These are phyloP conservation scores for Lophius americanus DNA, from an alignment of 2,797 vertebrate species.

Conservation along the genomic window DNA sequence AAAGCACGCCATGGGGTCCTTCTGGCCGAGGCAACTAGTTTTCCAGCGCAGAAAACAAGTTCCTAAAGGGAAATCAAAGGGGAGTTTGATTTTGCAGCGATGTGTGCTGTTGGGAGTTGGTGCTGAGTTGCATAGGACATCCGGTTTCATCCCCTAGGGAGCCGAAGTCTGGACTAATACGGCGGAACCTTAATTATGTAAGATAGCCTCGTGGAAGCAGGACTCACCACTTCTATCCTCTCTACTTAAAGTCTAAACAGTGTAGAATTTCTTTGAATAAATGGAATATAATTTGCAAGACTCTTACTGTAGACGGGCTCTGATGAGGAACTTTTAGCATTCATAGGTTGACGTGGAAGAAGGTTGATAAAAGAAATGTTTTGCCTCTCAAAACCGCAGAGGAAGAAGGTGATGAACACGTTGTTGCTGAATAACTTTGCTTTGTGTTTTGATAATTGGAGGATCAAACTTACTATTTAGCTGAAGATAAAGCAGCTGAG, in stretches of 20 bases:
- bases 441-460: no score
- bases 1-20: conserved; percentile 13
- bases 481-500: no score
- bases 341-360: no score
- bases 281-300: no score
- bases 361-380: no score
- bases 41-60: conserved; percentile 48
- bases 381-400: no score
- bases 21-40: conserved; percentile 32
- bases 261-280: no score
- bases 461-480: no score
- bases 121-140: conserved; percentile 28
- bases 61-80: conserved; percentile 50
- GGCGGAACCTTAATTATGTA: conserved; percentile 47
- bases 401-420: no score
- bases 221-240: conserved; percentile 9
- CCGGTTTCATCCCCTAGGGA: conserved; percentile 33
- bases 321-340: no score
- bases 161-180: conserved; percentile 49
- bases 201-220: conserved; percentile 13
- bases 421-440: no score
- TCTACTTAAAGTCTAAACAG: conserved; percentile 5
- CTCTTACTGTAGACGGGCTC: no score
- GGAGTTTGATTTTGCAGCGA: conserved; percentile 32
- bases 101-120: conserved; percentile 45